A percentile compares a stretch with the other conserved stretches of the same genome.
Conservation (phyloP, 2,888 invertebrate species). For the Macaria notata region DNA sequence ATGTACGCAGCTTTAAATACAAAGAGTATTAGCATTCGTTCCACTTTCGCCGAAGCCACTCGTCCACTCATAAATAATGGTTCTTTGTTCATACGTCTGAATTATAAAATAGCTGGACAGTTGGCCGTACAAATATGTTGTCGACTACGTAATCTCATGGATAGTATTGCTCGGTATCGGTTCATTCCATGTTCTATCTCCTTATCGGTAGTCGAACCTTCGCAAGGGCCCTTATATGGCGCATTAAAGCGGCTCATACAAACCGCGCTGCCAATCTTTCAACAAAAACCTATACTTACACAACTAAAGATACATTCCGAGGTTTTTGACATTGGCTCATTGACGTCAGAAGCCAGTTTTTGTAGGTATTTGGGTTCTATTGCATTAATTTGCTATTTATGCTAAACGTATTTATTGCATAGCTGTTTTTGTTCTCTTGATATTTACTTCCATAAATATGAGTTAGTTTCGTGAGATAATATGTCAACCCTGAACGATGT, state of each 20-base stretch:
- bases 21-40: constrained; percentile 60
- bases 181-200: not conserved
- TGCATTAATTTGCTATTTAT: constrained; percentile 3
- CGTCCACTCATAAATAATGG: constrained; percentile 46
- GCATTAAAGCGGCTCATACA: constrained; percentile 24
- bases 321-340: constrained; percentile 18
- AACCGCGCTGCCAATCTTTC: constrained; percentile 13
- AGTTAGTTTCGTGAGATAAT: no score
- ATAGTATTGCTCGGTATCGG: not conserved
- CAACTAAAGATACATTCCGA: constrained; percentile 4
- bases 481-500: no score
- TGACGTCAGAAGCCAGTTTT: constrained; percentile 17
- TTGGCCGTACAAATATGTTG: constrained; percentile 7
- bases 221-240: constrained; percentile 18
- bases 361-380: constrained; percentile 5
- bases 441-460: not conserved
- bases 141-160: constrained; percentile 9
- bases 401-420: not conserved
- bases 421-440: not conserved
- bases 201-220: constrained; percentile 24
- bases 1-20: constrained; percentile 44
- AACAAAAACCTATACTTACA: constrained; percentile 11
- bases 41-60: constrained; percentile 56
- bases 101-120: constrained; percentile 18
- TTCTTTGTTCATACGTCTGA: constrained; percentile 50